Percentiles rank a stretch among this genome's conserved stretches.
These are phyloP conservation scores for Rhinatrema bivittatum DNA, from an alignment of 2,797 vertebrate genomes.

Conservation along the genomic window DNA sequence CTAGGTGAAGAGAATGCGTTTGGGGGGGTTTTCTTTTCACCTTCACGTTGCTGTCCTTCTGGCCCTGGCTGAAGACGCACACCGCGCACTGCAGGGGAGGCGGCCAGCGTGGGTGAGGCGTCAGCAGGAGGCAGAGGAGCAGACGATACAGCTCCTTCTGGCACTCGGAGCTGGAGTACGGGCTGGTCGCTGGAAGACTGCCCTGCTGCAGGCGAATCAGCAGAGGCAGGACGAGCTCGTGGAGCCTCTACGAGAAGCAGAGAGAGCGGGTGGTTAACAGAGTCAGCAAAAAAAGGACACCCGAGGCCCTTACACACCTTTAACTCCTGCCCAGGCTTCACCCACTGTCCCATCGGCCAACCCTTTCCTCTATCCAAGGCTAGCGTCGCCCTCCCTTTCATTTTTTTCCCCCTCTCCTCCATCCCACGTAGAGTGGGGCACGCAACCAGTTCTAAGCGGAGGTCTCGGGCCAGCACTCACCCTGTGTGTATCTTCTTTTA, in stretches of 20 bases:
- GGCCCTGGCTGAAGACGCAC: slow-evolving; percentile 67
- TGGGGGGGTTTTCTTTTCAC: too few species aligned
- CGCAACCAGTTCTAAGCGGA: too few species aligned
- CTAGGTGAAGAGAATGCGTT: too few species aligned
- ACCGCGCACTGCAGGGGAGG: slow-evolving; percentile 70
- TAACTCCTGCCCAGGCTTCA: neutral
- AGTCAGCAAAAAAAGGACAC: too few species aligned
- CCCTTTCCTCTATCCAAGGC: neutral
- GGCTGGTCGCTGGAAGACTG: slow-evolving; percentile 34
- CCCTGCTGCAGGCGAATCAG: slow-evolving; percentile 69
- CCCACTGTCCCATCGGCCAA: neutral
- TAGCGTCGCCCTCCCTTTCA: neutral
- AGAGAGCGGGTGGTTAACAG: too few species aligned
- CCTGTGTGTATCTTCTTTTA: slow-evolving; percentile 82
- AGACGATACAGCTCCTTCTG: slow-evolving; percentile 74
- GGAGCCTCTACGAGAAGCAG: slow-evolving; percentile 59
- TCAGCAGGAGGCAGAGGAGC: slow-evolving; percentile 71
- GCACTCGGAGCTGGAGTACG: slow-evolving; percentile 59
- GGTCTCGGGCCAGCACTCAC: slow-evolving; percentile 32
- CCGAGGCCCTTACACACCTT: neutral
- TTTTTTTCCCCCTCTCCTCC: neutral
- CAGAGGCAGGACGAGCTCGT: slow-evolving; percentile 71
- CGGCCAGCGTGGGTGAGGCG: slow-evolving; percentile 65
- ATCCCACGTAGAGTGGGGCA: too few species aligned
- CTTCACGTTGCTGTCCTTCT: slow-evolving; percentile 64